Evolutionary conservation across 2,797 vertebrate species (phyloP), one percentile per base, ranked within the genome.

Genomic region (Acrossocheilus wenchowensis): DNA sequence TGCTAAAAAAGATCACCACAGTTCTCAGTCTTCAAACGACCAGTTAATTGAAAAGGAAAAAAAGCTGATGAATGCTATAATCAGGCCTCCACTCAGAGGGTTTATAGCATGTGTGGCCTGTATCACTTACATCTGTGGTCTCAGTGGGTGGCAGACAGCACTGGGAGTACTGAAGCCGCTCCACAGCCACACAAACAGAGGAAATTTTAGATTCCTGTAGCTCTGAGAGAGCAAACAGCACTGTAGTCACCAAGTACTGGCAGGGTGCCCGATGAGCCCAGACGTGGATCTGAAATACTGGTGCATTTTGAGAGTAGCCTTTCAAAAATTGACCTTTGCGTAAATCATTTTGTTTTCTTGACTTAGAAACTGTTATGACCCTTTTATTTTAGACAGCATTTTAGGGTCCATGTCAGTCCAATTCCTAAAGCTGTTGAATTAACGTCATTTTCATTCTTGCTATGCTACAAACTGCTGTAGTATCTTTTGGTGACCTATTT

Each of bases 171-270:
- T 89, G 89, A 89, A 82, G 91, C 91, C 34, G 8, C 34, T 54
- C 80, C 34, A 26, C 48, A 71, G 48, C 48, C 66, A 72, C 80
- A 72, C 34, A 41, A 26, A 41, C 80, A 54, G 19, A 52, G 66
- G 94, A 94, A 93, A 93, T 94, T 93, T 94, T 92, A 87, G 91
- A 92, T 94, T 94, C 90, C 93, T 94, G 92, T 93, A 91, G 92
- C 92, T 91, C 91, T 90, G 88, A 92, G 90, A 93, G 91, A 93
- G 93, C 92, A 94, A 95, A 94, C 94, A 94, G 10, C 43, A 88
- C 93, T 93, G 92, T 91, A 89, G 85, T 39, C 3, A 89, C 23
- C 54, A 78, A 52, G 4, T 2, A 43, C 23, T 62, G 77, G 34
- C 34, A 60, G 34, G 10, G 90, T 17, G 45, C 48, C 66, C 50